Evolutionary conservation across 2,113 vertebrate species (phyloP).

Genomic region (Pelodiscus sinensis): DNA sequence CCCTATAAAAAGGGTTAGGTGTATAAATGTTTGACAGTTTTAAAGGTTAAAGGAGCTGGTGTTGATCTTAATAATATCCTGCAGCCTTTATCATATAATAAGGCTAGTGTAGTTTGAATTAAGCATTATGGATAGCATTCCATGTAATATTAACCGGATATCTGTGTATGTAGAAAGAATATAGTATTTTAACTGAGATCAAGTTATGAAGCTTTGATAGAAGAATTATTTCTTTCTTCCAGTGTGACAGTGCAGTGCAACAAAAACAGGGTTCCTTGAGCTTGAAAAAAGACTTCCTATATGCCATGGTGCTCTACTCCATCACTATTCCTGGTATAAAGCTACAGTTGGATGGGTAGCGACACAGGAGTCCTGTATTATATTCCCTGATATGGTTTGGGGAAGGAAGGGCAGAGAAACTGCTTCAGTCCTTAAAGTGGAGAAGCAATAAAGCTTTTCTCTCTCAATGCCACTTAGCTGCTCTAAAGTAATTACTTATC

Average conservation of each 20-base stretch:
- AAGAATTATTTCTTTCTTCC: background rate
- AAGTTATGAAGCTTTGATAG: background rate
- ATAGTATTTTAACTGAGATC: background rate
- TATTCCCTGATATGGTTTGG: background rate
- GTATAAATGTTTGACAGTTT: background rate
- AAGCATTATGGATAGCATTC: background rate
- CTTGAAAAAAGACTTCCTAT: background rate
- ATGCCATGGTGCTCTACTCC: background rate
- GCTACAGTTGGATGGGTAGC: background rate
- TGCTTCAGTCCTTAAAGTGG: background rate
- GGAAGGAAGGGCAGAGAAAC: background rate
- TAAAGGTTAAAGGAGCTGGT: background rate
- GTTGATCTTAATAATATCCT: background rate
- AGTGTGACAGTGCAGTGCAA: background rate
- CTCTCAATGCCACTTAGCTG: background rate
- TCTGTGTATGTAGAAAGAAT: background rate
- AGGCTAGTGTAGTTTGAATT: background rate
- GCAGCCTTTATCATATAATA: background rate
- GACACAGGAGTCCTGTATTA: background rate
- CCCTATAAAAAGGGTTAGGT: background rate
- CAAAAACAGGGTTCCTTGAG: background rate
- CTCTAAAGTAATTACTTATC: background rate
- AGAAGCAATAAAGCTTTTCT: background rate
- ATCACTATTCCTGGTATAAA: background rate
- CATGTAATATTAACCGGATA: background rate